phyloP scores from a whole-genome alignment of 2,113 vertebrate species.

The Paratilapia polleni region DNA sequence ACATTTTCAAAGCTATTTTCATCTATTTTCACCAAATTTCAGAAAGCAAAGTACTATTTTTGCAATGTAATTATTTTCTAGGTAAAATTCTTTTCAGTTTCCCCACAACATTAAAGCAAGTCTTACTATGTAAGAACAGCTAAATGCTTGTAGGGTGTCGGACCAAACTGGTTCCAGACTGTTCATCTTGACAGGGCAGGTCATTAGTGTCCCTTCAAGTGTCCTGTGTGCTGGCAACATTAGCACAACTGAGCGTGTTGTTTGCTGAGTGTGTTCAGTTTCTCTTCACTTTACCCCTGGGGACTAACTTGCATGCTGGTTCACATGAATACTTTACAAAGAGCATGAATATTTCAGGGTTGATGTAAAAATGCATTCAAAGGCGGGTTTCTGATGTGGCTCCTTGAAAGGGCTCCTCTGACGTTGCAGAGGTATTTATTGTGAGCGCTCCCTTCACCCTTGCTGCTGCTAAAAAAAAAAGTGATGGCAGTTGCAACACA shows the following conservation, averaged over 20 bases:
- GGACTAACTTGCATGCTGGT: slow-evolving; percentile 73
- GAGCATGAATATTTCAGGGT: slow-evolving; percentile 79
- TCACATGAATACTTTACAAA: slow-evolving; percentile 80
- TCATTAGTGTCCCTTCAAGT: slow-evolving; percentile 62
- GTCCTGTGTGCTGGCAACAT: slow-evolving; percentile 61
- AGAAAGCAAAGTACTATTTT: background rate
- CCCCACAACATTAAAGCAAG: background rate
- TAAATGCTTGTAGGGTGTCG: background rate
- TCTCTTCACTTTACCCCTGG: slow-evolving; percentile 59
- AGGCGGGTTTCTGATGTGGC: slow-evolving; percentile 71
- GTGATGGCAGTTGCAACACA: slow-evolving; percentile 53
- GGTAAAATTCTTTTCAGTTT: background rate
- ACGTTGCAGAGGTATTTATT: slow-evolving; percentile 70
- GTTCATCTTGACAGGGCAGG: slow-evolving; percentile 47
- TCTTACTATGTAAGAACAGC: background rate
- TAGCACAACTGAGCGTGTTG: slow-evolving; percentile 65
- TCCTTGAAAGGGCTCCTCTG: slow-evolving; percentile 69
- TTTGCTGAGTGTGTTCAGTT: slow-evolving; percentile 67
- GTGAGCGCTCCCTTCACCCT: slow-evolving; percentile 50
- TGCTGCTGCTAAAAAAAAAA: slow-evolving; percentile 52
- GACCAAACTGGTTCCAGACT: slow-evolving; percentile 40
- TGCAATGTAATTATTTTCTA: background rate
- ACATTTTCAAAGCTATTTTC: background rate
- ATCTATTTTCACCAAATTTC: background rate
- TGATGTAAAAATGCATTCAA: slow-evolving; percentile 75